Evolutionary conservation across 2,888 invertebrate genomes (phyloP).

Genomic region (Digitonthophagus gazella): DNA sequence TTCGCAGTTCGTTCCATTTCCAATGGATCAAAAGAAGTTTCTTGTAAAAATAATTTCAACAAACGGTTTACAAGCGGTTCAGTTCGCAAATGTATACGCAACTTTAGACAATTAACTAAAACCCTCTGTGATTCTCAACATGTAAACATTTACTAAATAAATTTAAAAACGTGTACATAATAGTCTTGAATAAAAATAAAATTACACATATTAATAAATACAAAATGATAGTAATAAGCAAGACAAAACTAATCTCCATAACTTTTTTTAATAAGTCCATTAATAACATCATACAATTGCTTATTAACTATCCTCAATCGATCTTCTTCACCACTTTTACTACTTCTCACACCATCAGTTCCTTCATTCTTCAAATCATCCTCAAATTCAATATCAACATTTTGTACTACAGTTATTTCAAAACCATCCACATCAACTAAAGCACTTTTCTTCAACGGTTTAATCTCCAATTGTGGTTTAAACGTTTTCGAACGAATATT

Average conservation of each 20-base stretch:
- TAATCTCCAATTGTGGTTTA: constrained; percentile 57
- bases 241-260: neutral
- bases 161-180: no score
- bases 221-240: no score
- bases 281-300: constrained; percentile 55
- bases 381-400: constrained; percentile 40
- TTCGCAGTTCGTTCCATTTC: no score
- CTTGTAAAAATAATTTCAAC: no score
- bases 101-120: no score
- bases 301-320: constrained; percentile 53
- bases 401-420: constrained; percentile 53
- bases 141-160: no score
- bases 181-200: no score
- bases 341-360: constrained; percentile 14
- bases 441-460: constrained; percentile 63
- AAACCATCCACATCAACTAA: constrained; percentile 57
- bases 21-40: no score
- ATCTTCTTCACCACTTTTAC: neutral
- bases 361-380: constrained; percentile 32
- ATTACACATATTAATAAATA: no score
- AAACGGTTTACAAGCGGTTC: no score
- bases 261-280: constrained; percentile 9
- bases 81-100: no score
- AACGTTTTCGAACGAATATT: constrained; percentile 62
- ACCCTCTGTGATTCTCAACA: no score